These are phyloP conservation scores for Papilio polytes DNA, from an alignment of 1,140 invertebrate species.

Conservation along the genomic window DNA sequence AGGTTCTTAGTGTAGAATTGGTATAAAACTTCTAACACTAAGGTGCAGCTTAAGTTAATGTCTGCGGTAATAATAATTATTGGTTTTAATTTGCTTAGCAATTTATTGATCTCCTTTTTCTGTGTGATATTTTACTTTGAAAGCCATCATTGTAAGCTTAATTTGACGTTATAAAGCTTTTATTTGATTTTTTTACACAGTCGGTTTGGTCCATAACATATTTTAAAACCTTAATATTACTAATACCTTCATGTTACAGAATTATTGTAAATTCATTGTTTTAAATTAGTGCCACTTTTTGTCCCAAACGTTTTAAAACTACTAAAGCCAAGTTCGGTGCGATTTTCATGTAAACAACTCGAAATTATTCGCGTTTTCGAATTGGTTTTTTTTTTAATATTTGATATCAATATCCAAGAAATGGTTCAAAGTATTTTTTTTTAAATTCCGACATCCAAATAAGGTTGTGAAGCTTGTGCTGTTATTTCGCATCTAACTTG, in stretches of 20 bases:
- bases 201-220: constrained; percentile 35
- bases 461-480: constrained; percentile 6
- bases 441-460: not conserved
- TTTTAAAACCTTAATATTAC: not conserved
- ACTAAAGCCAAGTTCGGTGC: not conserved
- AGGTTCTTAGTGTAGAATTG: not conserved
- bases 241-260: not conserved
- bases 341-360: not conserved
- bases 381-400: not conserved
- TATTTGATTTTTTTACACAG: not conserved
- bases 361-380: not conserved
- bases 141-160: not conserved
- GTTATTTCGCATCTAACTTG: constrained; percentile 6
- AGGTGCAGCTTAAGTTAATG: not conserved
- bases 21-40: not conserved
- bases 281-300: not conserved
- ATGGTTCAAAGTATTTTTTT: not conserved
- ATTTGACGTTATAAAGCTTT: not conserved
- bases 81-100: not conserved
- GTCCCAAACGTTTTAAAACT: not conserved
- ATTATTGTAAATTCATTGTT: not conserved
- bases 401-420: not conserved
- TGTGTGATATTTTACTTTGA: not conserved
- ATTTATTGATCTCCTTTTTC: constrained; percentile 1
- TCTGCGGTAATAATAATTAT: not conserved